A percentile compares a stretch with the other conserved stretches of the same genome.
These are phyloP conservation scores for Standfussiana lucernea DNA, from an alignment of 2,888 invertebrate genomes.

Conservation along the genomic window DNA sequence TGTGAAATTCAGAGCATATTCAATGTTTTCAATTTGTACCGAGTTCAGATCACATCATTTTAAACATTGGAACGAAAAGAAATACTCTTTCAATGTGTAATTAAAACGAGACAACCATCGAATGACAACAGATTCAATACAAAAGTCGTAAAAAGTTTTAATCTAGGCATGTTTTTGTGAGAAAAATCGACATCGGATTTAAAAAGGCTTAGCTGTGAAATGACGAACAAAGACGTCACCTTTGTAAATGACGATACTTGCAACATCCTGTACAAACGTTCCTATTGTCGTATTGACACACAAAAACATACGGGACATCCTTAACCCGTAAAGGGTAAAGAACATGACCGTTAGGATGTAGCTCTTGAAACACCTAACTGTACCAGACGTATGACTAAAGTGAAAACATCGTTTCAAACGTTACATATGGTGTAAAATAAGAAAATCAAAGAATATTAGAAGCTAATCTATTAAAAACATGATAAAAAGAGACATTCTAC, in stretches of 20 bases:
- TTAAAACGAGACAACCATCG: not conserved
- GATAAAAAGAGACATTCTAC: not conserved
- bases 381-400: not conserved
- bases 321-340: conserved; percentile 26
- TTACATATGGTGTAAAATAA: not conserved
- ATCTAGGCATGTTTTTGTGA: not conserved
- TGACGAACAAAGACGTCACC: conserved; percentile 16
- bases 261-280: conserved; percentile 43
- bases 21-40: not conserved
- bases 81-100: not conserved
- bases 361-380: conserved; percentile 6
- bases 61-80: not conserved
- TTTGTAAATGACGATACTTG: conserved; percentile 25
- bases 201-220: conserved; percentile 1
- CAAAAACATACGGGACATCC: conserved; percentile 39
- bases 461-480: not conserved
- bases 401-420: not conserved
- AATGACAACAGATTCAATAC: not conserved
- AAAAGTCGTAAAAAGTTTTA: not conserved
- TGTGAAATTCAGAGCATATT: not conserved
- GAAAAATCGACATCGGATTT: not conserved
- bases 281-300: conserved; percentile 50
- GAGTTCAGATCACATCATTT: not conserved
- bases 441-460: not conserved
- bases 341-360: conserved; percentile 23